phyloP scores from a whole-genome alignment of 2,113 vertebrate genomes.

The Puffinus mauretanicus region DNA sequence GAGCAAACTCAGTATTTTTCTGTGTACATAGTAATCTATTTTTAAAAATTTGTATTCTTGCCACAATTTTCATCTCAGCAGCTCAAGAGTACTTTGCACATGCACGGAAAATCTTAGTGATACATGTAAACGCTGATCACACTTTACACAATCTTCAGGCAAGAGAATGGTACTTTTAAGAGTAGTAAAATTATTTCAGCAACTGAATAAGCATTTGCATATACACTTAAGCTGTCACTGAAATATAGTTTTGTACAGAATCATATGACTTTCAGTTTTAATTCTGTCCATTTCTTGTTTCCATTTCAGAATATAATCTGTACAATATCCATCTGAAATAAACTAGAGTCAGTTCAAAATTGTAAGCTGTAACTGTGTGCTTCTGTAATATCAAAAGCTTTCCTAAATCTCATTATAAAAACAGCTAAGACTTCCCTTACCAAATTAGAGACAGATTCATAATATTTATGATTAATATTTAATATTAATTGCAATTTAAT shows the following conservation, averaged over 20 bases:
- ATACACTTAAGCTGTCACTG: not conserved
- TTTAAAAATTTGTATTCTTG: not conserved
- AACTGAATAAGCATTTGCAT: not conserved
- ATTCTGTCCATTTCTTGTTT: not conserved
- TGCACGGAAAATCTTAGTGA: not conserved
- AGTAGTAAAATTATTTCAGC: not conserved
- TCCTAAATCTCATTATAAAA: not conserved
- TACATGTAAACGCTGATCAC: not conserved
- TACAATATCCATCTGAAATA: not conserved
- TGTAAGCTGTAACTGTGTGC: not conserved
- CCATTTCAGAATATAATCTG: not conserved
- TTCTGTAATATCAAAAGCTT: not conserved
- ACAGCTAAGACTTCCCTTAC: not conserved
- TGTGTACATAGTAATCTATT: fast-evolving
- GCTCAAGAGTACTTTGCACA: not conserved
- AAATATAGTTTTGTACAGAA: not conserved
- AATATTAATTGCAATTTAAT: no score
- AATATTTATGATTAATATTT: no score
- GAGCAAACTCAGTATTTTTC: not conserved
- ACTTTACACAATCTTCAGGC: not conserved
- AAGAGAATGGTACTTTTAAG: not conserved
- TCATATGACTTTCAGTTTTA: not conserved
- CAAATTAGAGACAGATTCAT: not conserved
- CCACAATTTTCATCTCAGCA: not conserved
- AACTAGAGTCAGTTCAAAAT: not conserved